phyloP scores from a whole-genome alignment of 2,797 vertebrate species.

The Danio choprae region DNA sequence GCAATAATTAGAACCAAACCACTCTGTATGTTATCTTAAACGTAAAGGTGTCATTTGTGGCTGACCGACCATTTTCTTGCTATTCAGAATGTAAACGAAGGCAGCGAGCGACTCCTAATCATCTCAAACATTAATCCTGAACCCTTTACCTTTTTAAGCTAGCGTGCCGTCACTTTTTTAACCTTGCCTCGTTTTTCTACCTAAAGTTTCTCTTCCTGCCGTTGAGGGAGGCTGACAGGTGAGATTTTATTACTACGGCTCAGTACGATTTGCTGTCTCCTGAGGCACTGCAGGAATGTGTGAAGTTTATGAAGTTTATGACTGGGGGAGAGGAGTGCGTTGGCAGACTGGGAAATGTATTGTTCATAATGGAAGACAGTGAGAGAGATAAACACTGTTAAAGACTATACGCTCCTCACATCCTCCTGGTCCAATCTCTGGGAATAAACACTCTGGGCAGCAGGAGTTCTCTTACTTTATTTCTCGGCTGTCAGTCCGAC shows the following conservation, averaged over 20 bases:
- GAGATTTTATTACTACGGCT: constrained; percentile 66
- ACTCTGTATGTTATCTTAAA: constrained; percentile 74
- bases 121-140: constrained; percentile 51
- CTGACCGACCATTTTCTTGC: constrained; percentile 64
- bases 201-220: constrained; percentile 38
- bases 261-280: constrained; percentile 47
- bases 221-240: constrained; percentile 51
- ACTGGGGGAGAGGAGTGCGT: constrained; percentile 51
- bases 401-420: constrained; percentile 68
- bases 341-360: constrained; percentile 68
- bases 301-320: constrained; percentile 71
- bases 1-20: constrained; percentile 76
- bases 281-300: constrained; percentile 59
- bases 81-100: constrained; percentile 59
- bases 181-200: neutral
- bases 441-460: constrained; percentile 77
- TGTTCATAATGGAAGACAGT: constrained; percentile 73
- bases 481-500: constrained; percentile 74
- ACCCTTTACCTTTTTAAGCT: constrained; percentile 41
- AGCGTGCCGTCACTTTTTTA: constrained; percentile 9
- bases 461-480: constrained; percentile 71
- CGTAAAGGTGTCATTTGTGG: constrained; percentile 70
- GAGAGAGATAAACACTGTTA: constrained; percentile 74
- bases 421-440: constrained; percentile 72
- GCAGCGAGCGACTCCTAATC: constrained; percentile 56